Evolutionary conservation across 2,797 vertebrate genomes (phyloP).

Genomic region (Myotis findleyi): DNA sequence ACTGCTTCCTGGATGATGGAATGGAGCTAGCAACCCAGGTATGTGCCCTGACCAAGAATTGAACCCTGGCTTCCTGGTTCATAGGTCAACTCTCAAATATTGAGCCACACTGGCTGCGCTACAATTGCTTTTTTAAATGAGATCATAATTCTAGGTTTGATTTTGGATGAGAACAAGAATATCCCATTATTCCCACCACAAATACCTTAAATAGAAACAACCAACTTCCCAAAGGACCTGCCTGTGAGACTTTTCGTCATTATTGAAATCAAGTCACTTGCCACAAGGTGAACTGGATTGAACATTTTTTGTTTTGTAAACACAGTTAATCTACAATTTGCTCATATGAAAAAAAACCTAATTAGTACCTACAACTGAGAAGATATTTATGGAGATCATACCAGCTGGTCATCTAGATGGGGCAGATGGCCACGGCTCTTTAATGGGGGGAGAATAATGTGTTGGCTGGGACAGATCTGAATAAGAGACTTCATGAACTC

Average conservation of each 20-base stretch:
- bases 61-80: no score
- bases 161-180: conserved; percentile 30
- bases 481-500: conserved; percentile 77
- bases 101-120: no score
- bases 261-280: conserved; percentile 61
- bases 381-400: conserved; percentile 83
- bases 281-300: background rate
- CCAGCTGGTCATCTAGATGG: conserved; percentile 86
- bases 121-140: conserved; percentile 22
- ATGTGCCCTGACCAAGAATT: no score
- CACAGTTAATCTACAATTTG: conserved; percentile 77
- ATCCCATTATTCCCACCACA: background rate
- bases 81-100: no score
- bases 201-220: background rate
- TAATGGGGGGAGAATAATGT: conserved; percentile 83
- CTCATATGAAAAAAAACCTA: conserved; percentile 81
- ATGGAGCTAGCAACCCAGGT: no score
- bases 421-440: conserved; percentile 83
- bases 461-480: conserved; percentile 79
- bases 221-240: background rate
- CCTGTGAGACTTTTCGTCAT: background rate
- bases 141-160: background rate
- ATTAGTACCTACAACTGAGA: conserved; percentile 82
- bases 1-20: no score
- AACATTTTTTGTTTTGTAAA: conserved; percentile 74